Percentiles rank a stretch among this genome's conserved stretches.
phyloP scores from a whole-genome alignment of 2,113 vertebrate species.

The Psilopogon haemacephalus region DNA sequence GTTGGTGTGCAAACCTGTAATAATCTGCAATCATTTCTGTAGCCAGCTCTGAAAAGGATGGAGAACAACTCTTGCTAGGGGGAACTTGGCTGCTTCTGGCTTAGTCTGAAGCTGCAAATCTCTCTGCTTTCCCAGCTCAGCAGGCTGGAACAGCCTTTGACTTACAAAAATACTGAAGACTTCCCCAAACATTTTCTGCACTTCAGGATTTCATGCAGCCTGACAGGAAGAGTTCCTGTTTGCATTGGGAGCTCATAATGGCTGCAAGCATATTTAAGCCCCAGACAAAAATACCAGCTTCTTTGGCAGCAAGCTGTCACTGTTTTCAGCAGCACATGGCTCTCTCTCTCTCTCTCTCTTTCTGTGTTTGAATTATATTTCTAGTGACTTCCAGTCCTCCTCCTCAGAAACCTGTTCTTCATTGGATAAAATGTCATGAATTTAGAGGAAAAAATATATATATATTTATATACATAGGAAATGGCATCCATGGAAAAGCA shows the following conservation, averaged over 20 bases:
- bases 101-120: neutral
- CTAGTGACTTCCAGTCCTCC: conserved; percentile 40
- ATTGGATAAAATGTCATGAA: conserved; percentile 32
- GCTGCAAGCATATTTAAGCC: neutral
- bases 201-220: neutral
- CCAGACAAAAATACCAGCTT: neutral
- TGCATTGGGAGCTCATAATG: neutral
- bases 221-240: neutral
- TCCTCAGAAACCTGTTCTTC: conserved; percentile 40
- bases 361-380: neutral
- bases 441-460: neutral
- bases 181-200: neutral
- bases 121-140: neutral
- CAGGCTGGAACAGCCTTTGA: neutral
- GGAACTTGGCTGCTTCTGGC: neutral
- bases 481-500: neutral
- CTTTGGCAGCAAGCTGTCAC: conserved; percentile 19
- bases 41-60: neutral
- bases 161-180: neutral
- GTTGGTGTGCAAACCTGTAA: neutral
- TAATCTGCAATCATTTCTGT: neutral
- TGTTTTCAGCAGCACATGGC: neutral
- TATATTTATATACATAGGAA: too few relatives aligned
- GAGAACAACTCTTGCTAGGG: neutral
- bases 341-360: too few relatives aligned